A percentile compares a stretch with the other conserved stretches of the same genome.
phyloP scores from a whole-genome alignment of 2,888 invertebrate genomes.

The Dorcus parallelipipedus region DNA sequence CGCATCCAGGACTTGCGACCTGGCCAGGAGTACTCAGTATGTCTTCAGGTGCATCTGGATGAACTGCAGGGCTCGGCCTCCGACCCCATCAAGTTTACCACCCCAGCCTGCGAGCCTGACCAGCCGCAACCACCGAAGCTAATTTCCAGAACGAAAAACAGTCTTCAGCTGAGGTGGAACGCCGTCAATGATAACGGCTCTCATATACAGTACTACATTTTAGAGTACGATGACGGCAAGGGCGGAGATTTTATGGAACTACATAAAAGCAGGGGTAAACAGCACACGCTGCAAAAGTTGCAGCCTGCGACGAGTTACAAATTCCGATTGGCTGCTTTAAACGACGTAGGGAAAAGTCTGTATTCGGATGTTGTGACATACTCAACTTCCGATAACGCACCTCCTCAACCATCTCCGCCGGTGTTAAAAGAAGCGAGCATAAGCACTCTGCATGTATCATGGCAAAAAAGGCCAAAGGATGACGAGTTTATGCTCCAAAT shows the following conservation, averaged over 20 bases:
- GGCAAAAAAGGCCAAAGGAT: conserved; percentile 73
- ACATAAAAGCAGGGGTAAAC: conserved; percentile 69
- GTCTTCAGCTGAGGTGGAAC: conserved; percentile 68
- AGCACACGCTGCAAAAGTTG: conserved; percentile 72
- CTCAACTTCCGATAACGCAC: conserved; percentile 77
- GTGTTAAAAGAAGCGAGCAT: conserved; percentile 62
- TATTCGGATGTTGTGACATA: conserved; percentile 67
- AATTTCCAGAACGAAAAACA: conserved; percentile 66
- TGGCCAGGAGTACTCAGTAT: conserved; percentile 83
- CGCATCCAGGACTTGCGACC: conserved; percentile 82
- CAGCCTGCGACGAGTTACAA: conserved; percentile 76
- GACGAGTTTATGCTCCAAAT: conserved; percentile 82
- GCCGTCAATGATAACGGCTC: conserved; percentile 77
- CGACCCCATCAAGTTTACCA: conserved; percentile 75
- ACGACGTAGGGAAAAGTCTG: conserved; percentile 72
- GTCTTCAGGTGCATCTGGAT: conserved; percentile 74
- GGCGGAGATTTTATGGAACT: conserved; percentile 69
- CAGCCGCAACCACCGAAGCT: conserved; percentile 69
- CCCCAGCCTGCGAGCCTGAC: conserved; percentile 79
- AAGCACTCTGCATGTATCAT: conserved; percentile 64
- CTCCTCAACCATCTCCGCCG: conserved; percentile 76
- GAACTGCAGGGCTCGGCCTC: conserved; percentile 72
- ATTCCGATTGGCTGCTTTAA: conserved; percentile 80
- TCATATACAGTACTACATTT: conserved; percentile 68
- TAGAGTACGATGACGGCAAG: conserved; percentile 75